These are phyloP conservation scores for Colistium nudipinnis DNA, from an alignment of 2,113 vertebrate genomes.

Conservation along the genomic window DNA sequence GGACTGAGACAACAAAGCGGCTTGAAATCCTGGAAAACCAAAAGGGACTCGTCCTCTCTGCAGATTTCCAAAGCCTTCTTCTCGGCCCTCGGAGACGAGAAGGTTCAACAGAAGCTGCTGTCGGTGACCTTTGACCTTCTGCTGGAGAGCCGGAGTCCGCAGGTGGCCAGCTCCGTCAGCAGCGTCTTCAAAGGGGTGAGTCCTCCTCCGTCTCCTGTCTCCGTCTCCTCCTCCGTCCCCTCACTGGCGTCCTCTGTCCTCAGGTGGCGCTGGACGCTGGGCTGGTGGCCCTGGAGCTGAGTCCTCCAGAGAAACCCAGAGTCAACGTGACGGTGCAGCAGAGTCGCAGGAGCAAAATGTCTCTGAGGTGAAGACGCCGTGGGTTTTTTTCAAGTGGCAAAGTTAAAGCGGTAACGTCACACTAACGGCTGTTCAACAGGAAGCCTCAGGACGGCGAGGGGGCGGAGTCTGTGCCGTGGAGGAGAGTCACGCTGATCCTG, in stretches of 20 bases:
- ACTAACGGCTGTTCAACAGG: conserved; percentile 80
- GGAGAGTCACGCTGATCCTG: conserved; percentile 89
- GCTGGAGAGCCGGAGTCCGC: conserved; percentile 81
- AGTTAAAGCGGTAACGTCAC: too few relatives aligned
- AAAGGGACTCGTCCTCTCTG: too few relatives aligned
- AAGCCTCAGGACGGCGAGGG: conserved; percentile 76
- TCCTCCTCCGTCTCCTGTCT: background rate
- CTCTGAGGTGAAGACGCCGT: conserved; percentile 70
- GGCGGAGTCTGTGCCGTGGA: conserved; percentile 85
- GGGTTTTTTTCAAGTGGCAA: background rate
- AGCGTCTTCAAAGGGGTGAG: conserved; percentile 93
- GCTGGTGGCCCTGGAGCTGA: conserved; percentile 88
- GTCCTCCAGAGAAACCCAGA: conserved; percentile 83
- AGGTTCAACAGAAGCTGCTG: conserved; percentile 88
- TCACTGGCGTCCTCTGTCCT: background rate
- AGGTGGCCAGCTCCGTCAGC: conserved; percentile 83
- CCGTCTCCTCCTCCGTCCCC: too few relatives aligned
- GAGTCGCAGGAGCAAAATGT: conserved; percentile 87
- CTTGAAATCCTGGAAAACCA: too few relatives aligned
- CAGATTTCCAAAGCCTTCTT: conserved; percentile 94
- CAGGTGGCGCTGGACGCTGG: conserved; percentile 81
- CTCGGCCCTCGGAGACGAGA: conserved; percentile 82
- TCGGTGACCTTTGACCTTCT: conserved; percentile 88
- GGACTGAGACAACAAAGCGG: too few relatives aligned
- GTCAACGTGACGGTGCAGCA: conserved; percentile 86